A percentile compares a stretch with the other conserved stretches of the same genome.
These are phyloP conservation scores for Aphelinus atriplicis DNA, from an alignment of 1,140 invertebrate species.

Conservation along the genomic window DNA sequence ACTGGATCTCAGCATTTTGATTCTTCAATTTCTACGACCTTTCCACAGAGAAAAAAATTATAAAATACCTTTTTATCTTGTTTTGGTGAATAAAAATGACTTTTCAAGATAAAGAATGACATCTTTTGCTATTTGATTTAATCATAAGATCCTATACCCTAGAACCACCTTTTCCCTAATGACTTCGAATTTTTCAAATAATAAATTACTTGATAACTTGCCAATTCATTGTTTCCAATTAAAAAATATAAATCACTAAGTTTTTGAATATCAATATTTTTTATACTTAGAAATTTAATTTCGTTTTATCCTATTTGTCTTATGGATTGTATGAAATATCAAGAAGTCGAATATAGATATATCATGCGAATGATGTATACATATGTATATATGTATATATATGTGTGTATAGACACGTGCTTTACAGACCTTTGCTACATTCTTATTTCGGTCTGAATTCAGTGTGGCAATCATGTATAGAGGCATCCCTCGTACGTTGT, in stretches of 20 bases:
- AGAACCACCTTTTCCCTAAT: too few relatives aligned
- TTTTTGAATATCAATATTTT: too few relatives aligned
- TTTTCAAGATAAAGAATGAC: constrained; percentile 34
- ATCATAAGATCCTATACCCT: too few relatives aligned
- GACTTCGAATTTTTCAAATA: too few relatives aligned
- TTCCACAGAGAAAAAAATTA: constrained; percentile 42
- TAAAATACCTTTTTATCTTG: constrained; percentile 43
- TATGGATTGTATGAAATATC: not conserved
- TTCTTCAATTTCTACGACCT: constrained; percentile 1
- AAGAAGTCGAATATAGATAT: not conserved
- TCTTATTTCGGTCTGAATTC: not conserved
- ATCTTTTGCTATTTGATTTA: too few relatives aligned
- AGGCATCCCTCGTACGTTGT: constrained; percentile 38
- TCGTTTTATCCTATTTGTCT: not conserved
- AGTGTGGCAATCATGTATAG: constrained; percentile 42
- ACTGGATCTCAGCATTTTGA: constrained; percentile 11
- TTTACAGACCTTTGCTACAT: too few relatives aligned
- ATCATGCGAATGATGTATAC: not conserved
- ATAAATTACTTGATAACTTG: too few relatives aligned
- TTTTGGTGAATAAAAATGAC: constrained; percentile 47
- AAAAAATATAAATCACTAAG: too few relatives aligned
- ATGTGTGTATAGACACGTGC: too few relatives aligned
- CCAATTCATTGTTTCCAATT: too few relatives aligned
- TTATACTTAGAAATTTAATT: not conserved
- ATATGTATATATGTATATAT: not conserved